Base-by-base conservation (phyloP, 2,113 vertebrate genomes). In the Clarias gariepinus region DNA sequence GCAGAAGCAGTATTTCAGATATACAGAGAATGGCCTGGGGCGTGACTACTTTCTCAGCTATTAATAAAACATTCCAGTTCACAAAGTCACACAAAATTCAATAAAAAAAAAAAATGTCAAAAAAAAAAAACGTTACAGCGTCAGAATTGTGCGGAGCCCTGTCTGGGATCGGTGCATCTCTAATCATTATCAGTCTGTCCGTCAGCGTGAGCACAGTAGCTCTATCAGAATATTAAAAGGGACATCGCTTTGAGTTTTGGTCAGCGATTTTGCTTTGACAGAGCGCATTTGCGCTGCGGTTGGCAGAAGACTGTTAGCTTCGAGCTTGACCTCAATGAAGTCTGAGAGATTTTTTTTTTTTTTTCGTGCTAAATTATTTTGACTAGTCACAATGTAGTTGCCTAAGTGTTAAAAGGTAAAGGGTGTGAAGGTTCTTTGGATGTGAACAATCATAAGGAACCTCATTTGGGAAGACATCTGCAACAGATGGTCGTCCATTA, bases 21-120 rank as follows among this genome's bases (percentile, higher is more conserved):
- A 33, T 12, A 80, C 55, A 33, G 53, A n/a, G 57, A 80, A 80
- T 3, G 28, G 78, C 78, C 78, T 60, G 57, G 60, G 57, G 78
- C 57, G 4, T 33, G 57, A 80, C 78, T 80, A 60, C 78, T 61
- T 30, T 60, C 78, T 80, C 57, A 11, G 57, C 78, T 80, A 80
- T 80, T 80, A 80, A 80, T 80, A 80, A 80, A 80, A 80, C 78
- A 80, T 28, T 82, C 16, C n/a, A 68, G 81, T 82, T 82, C 81
- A 66, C 63, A 82, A 66, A 55, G 81, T 53, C 25, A 68, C 47
- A 13, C 64, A 68, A 83, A 83, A 82, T 30, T 52, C 60, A 63
- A 82, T 82, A 64, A 74, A 58, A 47, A 47, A 47, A 47, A 41
- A 36, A 2, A 36, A 36, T 36, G n/a, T 36, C 3, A 2, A 3